Conservation (phyloP, 37 sponge, comb jelly and placozoan genomes). For the Axinella damicornis region DNA sequence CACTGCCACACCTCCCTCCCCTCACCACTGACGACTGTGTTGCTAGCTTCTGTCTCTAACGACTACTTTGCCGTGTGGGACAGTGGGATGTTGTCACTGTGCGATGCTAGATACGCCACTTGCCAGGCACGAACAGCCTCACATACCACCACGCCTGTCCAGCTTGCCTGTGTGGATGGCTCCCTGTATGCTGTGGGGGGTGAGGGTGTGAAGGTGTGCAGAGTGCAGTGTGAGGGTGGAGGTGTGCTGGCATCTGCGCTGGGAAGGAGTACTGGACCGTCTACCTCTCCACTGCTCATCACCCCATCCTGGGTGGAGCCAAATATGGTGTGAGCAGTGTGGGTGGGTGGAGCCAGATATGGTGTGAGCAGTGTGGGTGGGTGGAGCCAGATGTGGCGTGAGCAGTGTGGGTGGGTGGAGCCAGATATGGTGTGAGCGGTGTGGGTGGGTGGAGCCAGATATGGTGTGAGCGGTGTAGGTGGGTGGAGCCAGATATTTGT, state of each 20-base stretch:
- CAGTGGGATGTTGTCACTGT: constrained; percentile 1
- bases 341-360: no score
- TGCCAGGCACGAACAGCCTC: neutral
- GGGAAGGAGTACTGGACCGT: constrained; percentile 1
- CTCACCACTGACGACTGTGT: neutral
- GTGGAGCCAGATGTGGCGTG: no score
- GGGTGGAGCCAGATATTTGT: no score
- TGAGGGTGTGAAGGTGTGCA: constrained; percentile 5
- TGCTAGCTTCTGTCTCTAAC: neutral
- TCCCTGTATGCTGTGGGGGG: neutral
- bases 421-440: no score
- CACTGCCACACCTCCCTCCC: neutral
- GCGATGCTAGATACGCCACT: constrained; percentile 4
- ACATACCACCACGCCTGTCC: neutral
- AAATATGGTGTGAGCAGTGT: neutral
- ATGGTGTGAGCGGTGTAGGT: no score
- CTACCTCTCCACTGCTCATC: neutral
- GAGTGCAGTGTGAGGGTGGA: neutral
- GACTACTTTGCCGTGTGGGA: neutral
- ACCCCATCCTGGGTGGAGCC: neutral
- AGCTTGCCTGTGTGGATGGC: neutral
- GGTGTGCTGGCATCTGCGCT: constrained; percentile 10
- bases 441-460: no score
- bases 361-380: neutral
- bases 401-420: no score